These are phyloP conservation scores for Tiliqua scincoides DNA, from an alignment of 2,113 vertebrate genomes.

Conservation along the genomic window DNA sequence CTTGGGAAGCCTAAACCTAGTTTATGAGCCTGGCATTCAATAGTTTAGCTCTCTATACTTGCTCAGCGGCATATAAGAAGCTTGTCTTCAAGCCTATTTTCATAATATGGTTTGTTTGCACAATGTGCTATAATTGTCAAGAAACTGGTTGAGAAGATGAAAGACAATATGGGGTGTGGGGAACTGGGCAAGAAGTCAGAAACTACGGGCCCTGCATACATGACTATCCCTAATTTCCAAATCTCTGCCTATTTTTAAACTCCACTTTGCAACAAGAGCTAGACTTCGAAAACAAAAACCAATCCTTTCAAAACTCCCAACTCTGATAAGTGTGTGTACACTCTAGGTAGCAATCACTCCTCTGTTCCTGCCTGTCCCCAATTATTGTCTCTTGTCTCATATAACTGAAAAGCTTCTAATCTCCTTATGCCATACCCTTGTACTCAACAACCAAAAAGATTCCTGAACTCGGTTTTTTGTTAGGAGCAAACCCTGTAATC, in stretches of 20 bases:
- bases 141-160: background rate
- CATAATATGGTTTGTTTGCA: background rate
- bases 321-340: background rate
- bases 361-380: too few relatives aligned
- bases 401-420: background rate
- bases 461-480: background rate
- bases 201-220: background rate
- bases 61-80: background rate
- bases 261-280: background rate
- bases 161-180: background rate
- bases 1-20: background rate
- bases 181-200: background rate
- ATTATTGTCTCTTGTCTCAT: background rate
- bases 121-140: background rate
- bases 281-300: background rate
- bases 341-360: background rate
- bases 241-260: background rate
- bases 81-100: background rate
- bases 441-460: background rate
- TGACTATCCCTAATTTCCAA: background rate
- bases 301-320: background rate
- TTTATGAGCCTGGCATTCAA: background rate
- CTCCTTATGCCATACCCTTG: background rate
- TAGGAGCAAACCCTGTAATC: background rate
- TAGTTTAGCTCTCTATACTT: background rate